Base-by-base conservation (phyloP, 2,113 vertebrate species). In the Rhadina sibilatrix region DNA sequence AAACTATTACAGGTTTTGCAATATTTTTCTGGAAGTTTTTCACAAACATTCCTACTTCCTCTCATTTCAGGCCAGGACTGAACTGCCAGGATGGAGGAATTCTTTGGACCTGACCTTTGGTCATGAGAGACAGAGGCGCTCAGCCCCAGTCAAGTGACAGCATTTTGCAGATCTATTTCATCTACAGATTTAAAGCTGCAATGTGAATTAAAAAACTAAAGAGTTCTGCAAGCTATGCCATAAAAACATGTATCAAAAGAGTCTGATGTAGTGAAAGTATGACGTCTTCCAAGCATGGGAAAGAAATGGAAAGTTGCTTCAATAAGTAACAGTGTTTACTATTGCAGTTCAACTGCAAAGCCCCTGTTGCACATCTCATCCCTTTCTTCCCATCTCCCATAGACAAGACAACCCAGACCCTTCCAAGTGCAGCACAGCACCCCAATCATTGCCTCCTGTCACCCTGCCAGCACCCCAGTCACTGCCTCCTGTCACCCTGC, bases 21-120 rank as follows among this genome's bases (percentile, higher is more conserved):
- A 44, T 83, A 79, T 95, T 95, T 70, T 74, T 71, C 54, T 94
- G 57, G 38, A 94, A 72, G 49, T 76, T 96, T 95, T 96, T 83
- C 86, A 89, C 69, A 92, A 74, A 71, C 76, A 89, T 92, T 97
- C 83, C 79, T 83, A 30, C 40, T 94, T 93, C 42, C 38, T 89
- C 35, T 90, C 49, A 30, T 44, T 78, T 31, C 2, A 5, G 54
- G 84, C 63, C 2, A 7, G 50, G 35, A 33, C 70, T 81, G 60
- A 95, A 80, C 40, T 89, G 52, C 68, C 68, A 87, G 25, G 30
- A 42, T 89, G 69, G 33, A 88, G 49, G 22, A 90, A 89, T 94
- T 83, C 72, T 87, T 92, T 35, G 23, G 57, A 33, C 44, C 35
- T 86, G 72, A 93, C 49, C 65, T 84, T 86, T 76, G 61, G 71